These are phyloP conservation scores for Mohoua ochrocephala DNA, from an alignment of 2,113 vertebrate genomes.

Conservation along the genomic window DNA sequence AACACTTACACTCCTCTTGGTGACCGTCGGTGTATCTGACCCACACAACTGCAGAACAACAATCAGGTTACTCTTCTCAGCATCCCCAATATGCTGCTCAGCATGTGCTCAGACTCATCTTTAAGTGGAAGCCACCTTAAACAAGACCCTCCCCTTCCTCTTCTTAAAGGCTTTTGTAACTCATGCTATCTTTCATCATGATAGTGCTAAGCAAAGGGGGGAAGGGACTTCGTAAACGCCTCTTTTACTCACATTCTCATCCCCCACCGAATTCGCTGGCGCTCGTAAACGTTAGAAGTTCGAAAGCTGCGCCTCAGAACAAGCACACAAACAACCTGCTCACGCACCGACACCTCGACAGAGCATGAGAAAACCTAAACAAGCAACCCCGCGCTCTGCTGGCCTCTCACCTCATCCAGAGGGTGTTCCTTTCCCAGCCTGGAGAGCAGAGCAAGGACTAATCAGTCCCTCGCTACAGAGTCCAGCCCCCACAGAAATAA, in stretches of 20 bases:
- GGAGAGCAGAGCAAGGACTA: background rate
- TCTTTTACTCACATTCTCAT: background rate
- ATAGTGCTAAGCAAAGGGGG: background rate
- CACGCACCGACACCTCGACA: accelerated
- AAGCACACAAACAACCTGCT: background rate
- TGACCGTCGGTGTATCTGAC: background rate
- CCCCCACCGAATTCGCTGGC: background rate
- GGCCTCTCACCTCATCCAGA: background rate
- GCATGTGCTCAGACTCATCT: background rate
- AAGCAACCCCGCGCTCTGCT: background rate
- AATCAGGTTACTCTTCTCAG: background rate
- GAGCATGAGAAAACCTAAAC: background rate
- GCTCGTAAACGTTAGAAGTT: background rate
- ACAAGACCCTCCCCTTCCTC: background rate
- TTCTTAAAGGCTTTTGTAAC: background rate
- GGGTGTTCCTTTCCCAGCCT: background rate
- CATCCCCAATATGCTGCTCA: background rate
- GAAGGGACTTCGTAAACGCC: background rate
- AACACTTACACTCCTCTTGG: background rate
- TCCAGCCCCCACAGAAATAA: background rate
- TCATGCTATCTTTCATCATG: background rate
- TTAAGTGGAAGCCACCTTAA: background rate
- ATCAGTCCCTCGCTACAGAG: background rate
- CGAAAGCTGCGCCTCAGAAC: background rate
- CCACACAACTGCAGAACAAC: background rate